phyloP scores from a whole-genome alignment of 2,113 vertebrate genomes.

The Thermophis baileyi region DNA sequence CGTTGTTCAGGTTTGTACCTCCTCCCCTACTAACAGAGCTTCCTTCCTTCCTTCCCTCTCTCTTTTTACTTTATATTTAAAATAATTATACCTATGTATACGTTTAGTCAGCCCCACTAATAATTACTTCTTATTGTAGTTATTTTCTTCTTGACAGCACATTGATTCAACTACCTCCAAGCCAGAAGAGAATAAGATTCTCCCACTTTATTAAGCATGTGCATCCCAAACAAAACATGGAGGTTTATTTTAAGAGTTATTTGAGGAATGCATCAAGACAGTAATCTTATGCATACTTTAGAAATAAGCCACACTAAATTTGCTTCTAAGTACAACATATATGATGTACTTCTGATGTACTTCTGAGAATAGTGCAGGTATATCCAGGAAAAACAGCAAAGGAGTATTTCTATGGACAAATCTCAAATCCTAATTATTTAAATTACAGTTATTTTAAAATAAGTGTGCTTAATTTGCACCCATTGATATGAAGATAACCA shows the following conservation, averaged over 20 bases:
- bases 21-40: background rate
- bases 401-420: background rate
- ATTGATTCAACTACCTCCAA: background rate
- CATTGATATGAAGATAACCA: background rate
- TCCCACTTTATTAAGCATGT: background rate
- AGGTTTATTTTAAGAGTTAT: background rate
- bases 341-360: background rate
- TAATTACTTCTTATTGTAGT: background rate
- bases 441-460: background rate
- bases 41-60: background rate
- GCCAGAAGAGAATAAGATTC: background rate
- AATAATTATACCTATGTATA: background rate
- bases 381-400: background rate
- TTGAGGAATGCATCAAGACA: background rate
- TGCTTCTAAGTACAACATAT: background rate
- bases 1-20: background rate
- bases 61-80: background rate
- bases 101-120: background rate
- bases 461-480: background rate
- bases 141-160: background rate
- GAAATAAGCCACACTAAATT: background rate
- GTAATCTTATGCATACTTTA: background rate
- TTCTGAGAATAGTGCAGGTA: background rate
- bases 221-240: background rate
- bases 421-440: background rate